These are phyloP conservation scores for Drosophila pseudotakahashii DNA, from an alignment of 2,888 invertebrate species.

Conservation along the genomic window DNA sequence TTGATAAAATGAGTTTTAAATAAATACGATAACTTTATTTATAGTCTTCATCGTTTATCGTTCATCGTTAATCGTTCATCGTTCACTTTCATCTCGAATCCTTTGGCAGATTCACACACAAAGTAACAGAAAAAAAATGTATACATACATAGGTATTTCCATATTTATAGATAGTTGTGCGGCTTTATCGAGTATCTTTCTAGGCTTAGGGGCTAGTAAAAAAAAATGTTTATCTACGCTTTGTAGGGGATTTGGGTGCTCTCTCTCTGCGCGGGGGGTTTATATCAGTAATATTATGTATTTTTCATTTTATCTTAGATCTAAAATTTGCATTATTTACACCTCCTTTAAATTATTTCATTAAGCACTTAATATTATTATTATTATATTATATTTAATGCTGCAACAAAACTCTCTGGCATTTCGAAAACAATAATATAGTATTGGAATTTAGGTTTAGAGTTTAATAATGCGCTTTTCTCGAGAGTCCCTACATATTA, in stretches of 20 bases:
- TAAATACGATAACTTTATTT: slow-evolving; percentile 74
- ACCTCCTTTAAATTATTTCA: too few relatives aligned
- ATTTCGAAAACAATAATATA: too few relatives aligned
- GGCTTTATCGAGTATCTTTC: slow-evolving; percentile 42
- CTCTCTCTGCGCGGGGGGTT: background rate
- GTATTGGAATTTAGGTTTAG: too few relatives aligned
- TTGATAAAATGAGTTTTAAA: slow-evolving; percentile 36
- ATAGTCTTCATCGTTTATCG: slow-evolving; percentile 51
- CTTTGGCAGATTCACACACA: slow-evolving; percentile 34
- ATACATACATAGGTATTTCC: slow-evolving; percentile 20
- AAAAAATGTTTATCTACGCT: slow-evolving; percentile 33
- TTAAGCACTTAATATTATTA: background rate
- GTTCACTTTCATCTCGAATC: slow-evolving; percentile 30
- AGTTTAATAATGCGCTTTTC: too few relatives aligned
- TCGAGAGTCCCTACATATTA: background rate
- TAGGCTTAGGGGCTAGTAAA: slow-evolving; percentile 38
- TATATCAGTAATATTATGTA: slow-evolving; percentile 2
- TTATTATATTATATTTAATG: background rate
- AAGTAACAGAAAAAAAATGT: slow-evolving; percentile 41
- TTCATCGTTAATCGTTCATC: slow-evolving; percentile 1
- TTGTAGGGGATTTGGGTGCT: slow-evolving; percentile 27
- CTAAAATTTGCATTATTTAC: slow-evolving; percentile 17
- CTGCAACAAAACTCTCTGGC: background rate
- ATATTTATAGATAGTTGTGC: slow-evolving; percentile 39
- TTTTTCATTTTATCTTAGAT: slow-evolving; percentile 8